Base-by-base conservation (phyloP, 2,888 invertebrate genomes). In the Nomada hirtipes region DNA sequence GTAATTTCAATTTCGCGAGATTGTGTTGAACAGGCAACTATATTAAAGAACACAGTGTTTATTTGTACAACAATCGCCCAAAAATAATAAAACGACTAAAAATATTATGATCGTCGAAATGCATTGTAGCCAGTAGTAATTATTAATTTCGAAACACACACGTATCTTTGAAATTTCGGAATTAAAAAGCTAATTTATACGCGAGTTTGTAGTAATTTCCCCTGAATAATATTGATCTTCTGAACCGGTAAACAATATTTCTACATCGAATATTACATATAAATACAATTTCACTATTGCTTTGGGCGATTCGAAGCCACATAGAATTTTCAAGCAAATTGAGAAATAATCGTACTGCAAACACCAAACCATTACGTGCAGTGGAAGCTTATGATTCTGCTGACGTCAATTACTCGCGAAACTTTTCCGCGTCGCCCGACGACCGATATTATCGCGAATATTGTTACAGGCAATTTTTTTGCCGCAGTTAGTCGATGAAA, bases 371-470 rank as follows among this genome's bases (percentile, higher is more conserved):
- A 64, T 81, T n/a, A 80, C 81, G 63, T 80, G 59, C 52, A 23
- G n/a, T 42, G 42, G 36, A 71, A n/a, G 65, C 75, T 50, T 36
- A n/a, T 23, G 23, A 50, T 20, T 60, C 23, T 23, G 55, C 42
- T 50, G 59, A 72, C 71, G 71, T 70, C 76, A 72, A 81, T 82
- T 82, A 80, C 36, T 18, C 52, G 63, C 11, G 63, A 63, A 81
- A 86, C 65, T 81, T 79, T 63, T 57, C 29, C 26, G 44, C 74
- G 71, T 68, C 55, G 76, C 47, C 13, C 61, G 29, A 53, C 53
- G 42, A 18, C 52, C 72, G 85, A 86, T 86, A 78, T 59, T 86
- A 86, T 86, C 85, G 67, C 60, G 80, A 86, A 86, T 86, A 84
- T 86, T 79, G 82, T 84, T 86, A 67, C 81, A 73, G 74, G 79